Percentiles rank a stretch among this genome's conserved stretches.
Evolutionary conservation across 2,888 invertebrate species (phyloP).

Genomic region (Cryptocheilus praepositus): DNA sequence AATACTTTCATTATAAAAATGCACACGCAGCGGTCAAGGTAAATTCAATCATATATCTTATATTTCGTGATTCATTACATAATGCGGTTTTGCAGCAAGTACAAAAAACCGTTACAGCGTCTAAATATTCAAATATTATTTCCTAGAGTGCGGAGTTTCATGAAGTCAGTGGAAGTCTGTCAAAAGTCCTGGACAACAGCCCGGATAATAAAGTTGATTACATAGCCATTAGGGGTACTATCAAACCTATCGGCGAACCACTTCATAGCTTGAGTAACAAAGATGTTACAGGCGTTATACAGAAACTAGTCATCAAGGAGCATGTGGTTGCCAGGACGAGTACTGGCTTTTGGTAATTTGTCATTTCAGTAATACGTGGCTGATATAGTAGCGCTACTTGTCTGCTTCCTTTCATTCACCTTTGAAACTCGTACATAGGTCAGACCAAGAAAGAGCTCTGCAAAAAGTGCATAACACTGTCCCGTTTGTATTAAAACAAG

Average conservation of each 20-base stretch:
- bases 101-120: too few relatives aligned
- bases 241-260: conserved; percentile 85
- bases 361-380: conserved; percentile 10
- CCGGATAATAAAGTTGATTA: conserved; percentile 83
- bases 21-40: conserved; percentile 85
- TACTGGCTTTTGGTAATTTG: conserved; percentile 85
- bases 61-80: too few relatives aligned
- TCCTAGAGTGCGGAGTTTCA: conserved; percentile 82
- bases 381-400: not conserved
- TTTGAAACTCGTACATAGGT: conserved; percentile 70
- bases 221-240: conserved; percentile 85
- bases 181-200: conserved; percentile 79
- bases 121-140: not conserved
- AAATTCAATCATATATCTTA: conserved; percentile 48
- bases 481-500: conserved; percentile 84
- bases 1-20: conserved; percentile 85
- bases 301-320: conserved; percentile 87
- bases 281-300: conserved; percentile 85
- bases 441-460: conserved; percentile 86
- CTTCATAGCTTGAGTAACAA: conserved; percentile 85
- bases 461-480: conserved; percentile 87
- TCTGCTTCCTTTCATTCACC: not conserved
- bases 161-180: conserved; percentile 81
- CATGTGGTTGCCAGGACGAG: conserved; percentile 88
- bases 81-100: too few relatives aligned